Evolutionary conservation across 2,797 vertebrate genomes (phyloP).

Genomic region (Tarsius wallacei): DNA sequence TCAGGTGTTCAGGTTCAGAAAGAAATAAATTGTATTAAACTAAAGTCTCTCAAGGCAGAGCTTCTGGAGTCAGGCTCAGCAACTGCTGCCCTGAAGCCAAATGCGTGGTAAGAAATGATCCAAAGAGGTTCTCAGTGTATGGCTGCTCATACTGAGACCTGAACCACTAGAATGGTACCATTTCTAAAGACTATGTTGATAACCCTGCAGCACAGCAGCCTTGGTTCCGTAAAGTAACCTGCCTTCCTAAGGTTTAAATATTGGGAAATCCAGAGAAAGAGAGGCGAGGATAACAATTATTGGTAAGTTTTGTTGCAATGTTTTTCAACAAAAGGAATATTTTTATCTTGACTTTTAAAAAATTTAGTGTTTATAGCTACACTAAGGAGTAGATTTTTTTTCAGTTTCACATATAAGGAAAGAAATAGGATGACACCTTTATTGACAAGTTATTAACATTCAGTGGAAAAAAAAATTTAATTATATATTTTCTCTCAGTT

Average conservation of each 20-base stretch:
- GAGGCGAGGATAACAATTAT: not conserved
- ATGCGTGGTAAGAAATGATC: not conserved
- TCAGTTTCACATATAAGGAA: not conserved
- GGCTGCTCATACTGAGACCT: not conserved
- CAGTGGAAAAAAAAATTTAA: not conserved
- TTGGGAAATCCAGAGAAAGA: not conserved
- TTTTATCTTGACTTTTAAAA: not conserved
- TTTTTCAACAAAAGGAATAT: not conserved
- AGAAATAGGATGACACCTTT: not conserved
- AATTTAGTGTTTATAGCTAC: not conserved
- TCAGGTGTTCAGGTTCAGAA: not conserved
- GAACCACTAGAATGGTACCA: not conserved
- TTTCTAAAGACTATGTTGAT: not conserved
- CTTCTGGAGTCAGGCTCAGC: not conserved
- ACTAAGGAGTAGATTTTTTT: not conserved
- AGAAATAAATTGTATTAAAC: not conserved
- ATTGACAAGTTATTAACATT: not conserved
- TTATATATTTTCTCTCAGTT: too few relatives aligned
- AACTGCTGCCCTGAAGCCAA: not conserved
- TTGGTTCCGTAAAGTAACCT: not conserved
- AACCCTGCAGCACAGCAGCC: not conserved
- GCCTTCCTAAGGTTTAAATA: not conserved
- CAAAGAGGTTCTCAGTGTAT: not conserved
- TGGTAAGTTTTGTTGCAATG: not conserved
- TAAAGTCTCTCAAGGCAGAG: not conserved